These are phyloP conservation scores for Chaenocephalus aceratus DNA, from an alignment of 2,113 vertebrate species.

Conservation along the genomic window DNA sequence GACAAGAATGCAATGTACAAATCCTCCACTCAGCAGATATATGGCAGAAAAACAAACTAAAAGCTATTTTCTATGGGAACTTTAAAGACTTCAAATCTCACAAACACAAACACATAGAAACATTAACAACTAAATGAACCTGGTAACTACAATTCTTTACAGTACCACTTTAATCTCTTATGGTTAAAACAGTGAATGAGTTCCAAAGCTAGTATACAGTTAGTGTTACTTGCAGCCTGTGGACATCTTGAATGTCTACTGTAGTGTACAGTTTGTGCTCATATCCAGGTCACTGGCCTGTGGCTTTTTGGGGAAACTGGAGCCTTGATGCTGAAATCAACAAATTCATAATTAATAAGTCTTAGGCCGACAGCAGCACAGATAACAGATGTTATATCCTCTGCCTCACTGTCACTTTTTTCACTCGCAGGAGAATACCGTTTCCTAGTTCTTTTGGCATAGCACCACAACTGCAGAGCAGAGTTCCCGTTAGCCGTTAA, in stretches of 20 bases:
- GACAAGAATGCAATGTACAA: conserved; percentile 27
- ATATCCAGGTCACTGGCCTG: conserved; percentile 35
- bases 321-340: conserved; percentile 42
- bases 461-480: not conserved
- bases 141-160: not conserved
- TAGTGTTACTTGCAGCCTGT: conserved; percentile 17
- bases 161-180: not conserved
- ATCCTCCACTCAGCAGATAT: not conserved
- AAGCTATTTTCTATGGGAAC: not conserved
- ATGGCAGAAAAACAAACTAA: not conserved
- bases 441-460: conserved; percentile 16
- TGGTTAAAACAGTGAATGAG: not conserved
- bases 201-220: not conserved
- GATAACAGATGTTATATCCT: conserved; percentile 49
- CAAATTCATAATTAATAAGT: conserved; percentile 59
- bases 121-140: not conserved
- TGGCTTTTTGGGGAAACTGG: conserved; percentile 38
- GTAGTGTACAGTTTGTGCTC: not conserved
- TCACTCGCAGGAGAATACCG: not conserved
- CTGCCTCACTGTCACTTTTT: conserved; percentile 14
- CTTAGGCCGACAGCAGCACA: conserved; percentile 20
- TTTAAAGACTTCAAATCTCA: not conserved
- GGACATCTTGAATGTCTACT: conserved; percentile 25
- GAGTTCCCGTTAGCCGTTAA: too few species aligned
- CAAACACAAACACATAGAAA: not conserved